phyloP scores from a whole-genome alignment of 2,888 invertebrate genomes.

The Heteromyza rotundicornis region DNA sequence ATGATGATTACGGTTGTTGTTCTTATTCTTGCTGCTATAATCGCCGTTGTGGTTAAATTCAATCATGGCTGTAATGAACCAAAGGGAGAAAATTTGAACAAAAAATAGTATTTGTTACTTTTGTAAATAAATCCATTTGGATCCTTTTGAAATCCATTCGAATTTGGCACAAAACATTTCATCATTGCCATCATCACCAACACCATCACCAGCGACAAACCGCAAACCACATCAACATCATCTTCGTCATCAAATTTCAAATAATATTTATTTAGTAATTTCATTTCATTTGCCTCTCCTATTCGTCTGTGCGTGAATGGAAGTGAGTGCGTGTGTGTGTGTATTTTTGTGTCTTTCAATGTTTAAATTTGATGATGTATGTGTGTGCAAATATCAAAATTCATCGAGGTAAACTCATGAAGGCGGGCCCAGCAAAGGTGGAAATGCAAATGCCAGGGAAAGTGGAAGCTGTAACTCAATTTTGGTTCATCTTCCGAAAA shows the following conservation, averaged over 20 bases:
- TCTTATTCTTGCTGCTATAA: constrained; percentile 19
- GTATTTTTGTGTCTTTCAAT: constrained; percentile 13
- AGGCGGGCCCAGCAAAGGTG: background rate
- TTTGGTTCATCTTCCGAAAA: background rate
- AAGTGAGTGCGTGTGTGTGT: background rate
- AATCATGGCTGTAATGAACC: constrained; percentile 2
- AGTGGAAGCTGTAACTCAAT: background rate
- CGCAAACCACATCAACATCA: too few relatives aligned
- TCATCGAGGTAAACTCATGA: constrained; percentile 11
- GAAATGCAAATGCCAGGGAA: background rate
- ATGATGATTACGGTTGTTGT: constrained; percentile 3
- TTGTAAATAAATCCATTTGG: too few relatives aligned
- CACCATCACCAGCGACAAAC: too few relatives aligned
- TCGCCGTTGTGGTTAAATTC: constrained; percentile 23
- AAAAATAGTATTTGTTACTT: too few relatives aligned
- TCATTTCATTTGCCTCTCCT: constrained; percentile 9
- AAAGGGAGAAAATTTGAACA: background rate
- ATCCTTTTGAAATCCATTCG: too few relatives aligned
- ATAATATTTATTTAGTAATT: constrained; percentile 21
- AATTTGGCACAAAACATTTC: too few relatives aligned
- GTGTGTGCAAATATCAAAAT: constrained; percentile 27
- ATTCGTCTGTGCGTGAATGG: background rate
- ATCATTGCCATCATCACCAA: too few relatives aligned
- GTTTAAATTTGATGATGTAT: constrained; percentile 28
- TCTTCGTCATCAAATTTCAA: constrained; percentile 10